phyloP scores from a whole-genome alignment of 2,113 vertebrate species.

The Trematomus loennbergii region DNA sequence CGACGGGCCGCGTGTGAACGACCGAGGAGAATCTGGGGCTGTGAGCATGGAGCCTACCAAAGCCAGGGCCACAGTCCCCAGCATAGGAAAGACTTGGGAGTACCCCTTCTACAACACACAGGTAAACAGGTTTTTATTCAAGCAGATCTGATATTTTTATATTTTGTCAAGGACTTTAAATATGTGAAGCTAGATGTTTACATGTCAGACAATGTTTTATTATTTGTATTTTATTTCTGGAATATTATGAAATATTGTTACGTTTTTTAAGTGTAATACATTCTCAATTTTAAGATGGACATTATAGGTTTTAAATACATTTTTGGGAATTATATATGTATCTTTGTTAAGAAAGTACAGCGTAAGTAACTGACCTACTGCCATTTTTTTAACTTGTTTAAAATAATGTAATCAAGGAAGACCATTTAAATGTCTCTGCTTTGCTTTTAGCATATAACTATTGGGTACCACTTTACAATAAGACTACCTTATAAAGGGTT shows the following conservation, averaged over 20 bases:
- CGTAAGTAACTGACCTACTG: neutral
- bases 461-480: no score
- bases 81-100: slow-evolving; percentile 62
- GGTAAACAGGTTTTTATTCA: slow-evolving; percentile 64
- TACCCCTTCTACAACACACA: slow-evolving; percentile 63
- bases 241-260: neutral
- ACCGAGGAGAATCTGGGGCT: slow-evolving; percentile 82
- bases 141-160: neutral
- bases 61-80: slow-evolving; percentile 56
- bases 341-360: neutral
- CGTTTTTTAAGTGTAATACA: neutral
- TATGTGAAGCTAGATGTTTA: neutral
- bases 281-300: neutral
- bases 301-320: neutral
- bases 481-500: no score
- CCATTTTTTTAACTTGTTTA: neutral
- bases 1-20: slow-evolving; percentile 79
- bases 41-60: slow-evolving; percentile 68
- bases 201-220: neutral
- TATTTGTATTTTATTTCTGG: neutral
- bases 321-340: neutral
- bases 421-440: neutral
- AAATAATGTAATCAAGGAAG: neutral
- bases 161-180: neutral
- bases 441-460: neutral